Evolutionary conservation across 2,797 vertebrate genomes (phyloP).

Genomic region (Masticophis lateralis): DNA sequence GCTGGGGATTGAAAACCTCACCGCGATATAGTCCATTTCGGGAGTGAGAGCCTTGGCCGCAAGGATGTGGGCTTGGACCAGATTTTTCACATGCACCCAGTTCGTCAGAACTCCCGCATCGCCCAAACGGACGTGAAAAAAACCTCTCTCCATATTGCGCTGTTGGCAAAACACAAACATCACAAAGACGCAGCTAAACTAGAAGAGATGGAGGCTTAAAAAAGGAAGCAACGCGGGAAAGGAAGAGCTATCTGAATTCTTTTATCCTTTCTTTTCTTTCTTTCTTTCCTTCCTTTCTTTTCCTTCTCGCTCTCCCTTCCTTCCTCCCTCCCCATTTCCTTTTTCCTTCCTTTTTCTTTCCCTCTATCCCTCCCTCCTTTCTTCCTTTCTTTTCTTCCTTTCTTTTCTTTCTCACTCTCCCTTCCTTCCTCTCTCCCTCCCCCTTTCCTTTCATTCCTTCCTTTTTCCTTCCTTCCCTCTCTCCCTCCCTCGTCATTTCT

Average conservation of each 20-base stretch:
- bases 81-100: conserved; percentile 91
- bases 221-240: neutral
- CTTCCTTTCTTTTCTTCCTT: too few species aligned
- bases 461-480: too few species aligned
- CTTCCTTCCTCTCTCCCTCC: too few species aligned
- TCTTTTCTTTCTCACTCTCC: too few species aligned
- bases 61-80: conserved; percentile 85
- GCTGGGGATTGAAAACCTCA: conserved; percentile 69
- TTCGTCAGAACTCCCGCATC: conserved; percentile 82
- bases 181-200: neutral
- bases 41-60: conserved; percentile 82
- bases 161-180: conserved; percentile 54
- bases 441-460: too few species aligned
- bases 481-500: too few species aligned
- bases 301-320: neutral
- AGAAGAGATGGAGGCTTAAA: neutral
- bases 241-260: neutral
- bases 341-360: too few species aligned
- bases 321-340: too few species aligned
- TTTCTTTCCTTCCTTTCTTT: too few species aligned
- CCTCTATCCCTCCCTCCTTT: too few species aligned
- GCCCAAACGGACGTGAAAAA: conserved; percentile 86
- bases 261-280: neutral
- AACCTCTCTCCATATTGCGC: conserved; percentile 82
- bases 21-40: conserved; percentile 79